phyloP scores from a whole-genome alignment of 2,888 invertebrate genomes.

The Rhimphoctona megacephalus region DNA sequence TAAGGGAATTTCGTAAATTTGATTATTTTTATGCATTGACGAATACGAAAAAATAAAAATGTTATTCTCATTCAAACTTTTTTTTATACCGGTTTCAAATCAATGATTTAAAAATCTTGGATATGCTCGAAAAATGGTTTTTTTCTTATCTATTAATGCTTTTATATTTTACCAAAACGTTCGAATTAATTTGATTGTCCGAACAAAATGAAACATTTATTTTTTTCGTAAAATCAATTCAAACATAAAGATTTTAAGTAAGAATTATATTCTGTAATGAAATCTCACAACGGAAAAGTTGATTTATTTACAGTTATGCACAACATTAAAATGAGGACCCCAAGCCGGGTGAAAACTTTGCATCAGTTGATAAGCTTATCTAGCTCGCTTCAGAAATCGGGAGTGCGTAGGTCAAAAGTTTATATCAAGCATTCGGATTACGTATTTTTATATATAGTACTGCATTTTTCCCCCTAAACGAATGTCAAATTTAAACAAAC shows the following conservation, averaged over 20 bases:
- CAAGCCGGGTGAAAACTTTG: not conserved
- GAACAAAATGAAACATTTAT: not conserved
- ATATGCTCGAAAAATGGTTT: too few relatives aligned
- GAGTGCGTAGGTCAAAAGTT: slow-evolving; percentile 24
- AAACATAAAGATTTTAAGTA: not conserved
- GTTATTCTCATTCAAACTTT: not conserved
- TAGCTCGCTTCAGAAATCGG: not conserved
- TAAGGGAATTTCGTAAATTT: not conserved
- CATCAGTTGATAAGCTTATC: slow-evolving; percentile 20
- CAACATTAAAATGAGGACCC: not conserved
- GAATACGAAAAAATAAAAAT: not conserved
- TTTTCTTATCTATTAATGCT: not conserved
- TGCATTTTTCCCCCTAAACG: not conserved
- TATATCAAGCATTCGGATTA: not conserved
- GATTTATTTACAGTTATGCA: not conserved
- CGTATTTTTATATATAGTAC: not conserved
- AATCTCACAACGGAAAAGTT: not conserved
- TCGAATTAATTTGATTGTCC: not conserved
- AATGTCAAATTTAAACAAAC: not conserved
- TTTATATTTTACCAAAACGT: not conserved
- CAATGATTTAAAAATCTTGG: too few relatives aligned
- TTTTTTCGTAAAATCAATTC: not conserved
- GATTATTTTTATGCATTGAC: not conserved
- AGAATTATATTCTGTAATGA: not conserved
- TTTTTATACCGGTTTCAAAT: too few relatives aligned